These are phyloP conservation scores for Aplysia californica DNA, from an alignment of 1,140 invertebrate species.

Conservation along the genomic window DNA sequence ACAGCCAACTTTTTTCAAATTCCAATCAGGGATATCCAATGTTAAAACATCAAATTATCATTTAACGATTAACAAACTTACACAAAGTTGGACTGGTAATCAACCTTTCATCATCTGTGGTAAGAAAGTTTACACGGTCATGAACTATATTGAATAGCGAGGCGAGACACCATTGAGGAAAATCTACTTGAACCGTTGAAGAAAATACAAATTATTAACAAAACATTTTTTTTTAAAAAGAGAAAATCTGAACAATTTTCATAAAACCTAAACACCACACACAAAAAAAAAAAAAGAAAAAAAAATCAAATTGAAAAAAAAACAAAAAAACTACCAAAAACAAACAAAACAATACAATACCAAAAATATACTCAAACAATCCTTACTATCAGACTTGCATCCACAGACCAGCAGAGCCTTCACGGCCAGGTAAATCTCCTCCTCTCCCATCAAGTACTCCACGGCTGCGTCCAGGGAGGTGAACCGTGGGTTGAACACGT, in stretches of 20 bases:
- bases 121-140: too few relatives aligned
- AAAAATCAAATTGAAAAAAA: too few relatives aligned
- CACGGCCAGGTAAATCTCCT: neutral
- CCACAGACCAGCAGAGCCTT: constrained; percentile 8
- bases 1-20: too few relatives aligned
- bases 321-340: too few relatives aligned
- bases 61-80: too few relatives aligned
- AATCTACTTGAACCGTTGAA: neutral
- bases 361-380: neutral
- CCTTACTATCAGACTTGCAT: constrained; percentile 7
- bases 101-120: too few relatives aligned
- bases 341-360: too few relatives aligned
- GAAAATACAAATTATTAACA: neutral
- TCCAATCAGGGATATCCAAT: too few relatives aligned
- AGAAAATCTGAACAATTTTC: neutral
- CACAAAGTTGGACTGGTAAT: too few relatives aligned
- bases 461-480: constrained; percentile 12
- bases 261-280: neutral
- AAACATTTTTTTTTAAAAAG: neutral
- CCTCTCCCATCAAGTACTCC: neutral
- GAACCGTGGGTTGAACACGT: neutral
- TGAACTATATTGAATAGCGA: too few relatives aligned
- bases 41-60: too few relatives aligned
- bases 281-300: neutral
- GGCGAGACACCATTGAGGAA: too few relatives aligned